Percentiles rank a stretch among this genome's conserved stretches.
Conservation (phyloP, 2,888 invertebrate genomes). For the Carpatolechia fugitivella region DNA sequence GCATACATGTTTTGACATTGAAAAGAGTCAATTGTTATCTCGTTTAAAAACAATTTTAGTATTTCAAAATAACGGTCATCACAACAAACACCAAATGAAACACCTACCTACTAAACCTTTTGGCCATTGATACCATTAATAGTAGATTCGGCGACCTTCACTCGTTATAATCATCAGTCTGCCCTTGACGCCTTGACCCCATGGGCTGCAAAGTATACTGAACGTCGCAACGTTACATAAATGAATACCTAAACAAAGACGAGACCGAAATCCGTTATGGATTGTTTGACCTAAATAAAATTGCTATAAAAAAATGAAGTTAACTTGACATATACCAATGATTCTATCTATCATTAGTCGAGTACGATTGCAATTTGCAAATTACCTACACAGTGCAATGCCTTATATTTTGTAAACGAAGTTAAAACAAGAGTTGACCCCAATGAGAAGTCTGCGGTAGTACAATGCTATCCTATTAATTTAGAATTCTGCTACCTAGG, state of each 20-base stretch:
- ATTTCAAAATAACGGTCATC: slow-evolving; percentile 1
- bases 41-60: too few species aligned
- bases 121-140: background rate
- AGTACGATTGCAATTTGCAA: background rate
- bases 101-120: background rate
- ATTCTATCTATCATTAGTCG: background rate
- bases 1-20: too few species aligned
- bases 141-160: background rate
- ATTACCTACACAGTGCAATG: background rate
- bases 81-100: background rate
- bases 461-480: background rate
- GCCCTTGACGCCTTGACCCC: slow-evolving; percentile 9
- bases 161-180: background rate
- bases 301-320: background rate
- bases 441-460: slow-evolving; percentile 5
- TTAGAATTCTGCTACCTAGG: background rate
- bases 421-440: slow-evolving; percentile 3
- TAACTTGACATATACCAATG: background rate
- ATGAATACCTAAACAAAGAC: slow-evolving; percentile 4
- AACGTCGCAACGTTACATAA: slow-evolving; percentile 1
- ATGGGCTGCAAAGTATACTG: slow-evolving; percentile 1
- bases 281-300: background rate
- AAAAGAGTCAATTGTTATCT: too few species aligned
- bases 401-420: background rate
- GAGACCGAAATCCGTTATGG: background rate